A percentile compares a stretch with the other conserved stretches of the same genome.
These are phyloP conservation scores for Nerophis ophidion DNA, from an alignment of 2,113 vertebrate genomes.

Conservation along the genomic window DNA sequence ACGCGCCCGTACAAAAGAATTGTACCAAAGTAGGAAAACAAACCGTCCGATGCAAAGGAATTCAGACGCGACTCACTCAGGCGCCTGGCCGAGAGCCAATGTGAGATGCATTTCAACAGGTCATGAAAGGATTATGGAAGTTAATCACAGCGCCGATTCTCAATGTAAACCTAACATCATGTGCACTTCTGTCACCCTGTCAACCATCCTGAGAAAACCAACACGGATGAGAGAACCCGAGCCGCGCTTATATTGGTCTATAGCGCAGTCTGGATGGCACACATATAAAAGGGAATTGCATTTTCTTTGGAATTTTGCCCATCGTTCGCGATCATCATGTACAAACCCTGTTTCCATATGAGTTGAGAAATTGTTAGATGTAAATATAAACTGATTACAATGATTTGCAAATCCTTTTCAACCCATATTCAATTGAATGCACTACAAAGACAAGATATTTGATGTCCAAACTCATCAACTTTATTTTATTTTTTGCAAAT, in stretches of 20 bases:
- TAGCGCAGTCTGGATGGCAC: constrained; percentile 21
- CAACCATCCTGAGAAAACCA: constrained; percentile 23
- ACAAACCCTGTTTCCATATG: too few species aligned
- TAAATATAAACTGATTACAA: too few species aligned
- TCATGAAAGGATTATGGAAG: constrained; percentile 13
- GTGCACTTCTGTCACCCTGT: background rate
- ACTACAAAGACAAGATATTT: too few species aligned
- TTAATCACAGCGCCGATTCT: background rate
- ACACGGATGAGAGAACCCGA: constrained; percentile 13
- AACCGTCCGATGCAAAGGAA: constrained; percentile 13
- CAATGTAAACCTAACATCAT: constrained; percentile 3
- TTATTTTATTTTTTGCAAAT: too few species aligned
- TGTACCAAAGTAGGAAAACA: constrained; percentile 6
- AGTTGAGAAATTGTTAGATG: too few species aligned
- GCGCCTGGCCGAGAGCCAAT: constrained; percentile 21
- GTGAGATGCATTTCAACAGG: constrained; percentile 18
- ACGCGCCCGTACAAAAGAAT: constrained; percentile 7
- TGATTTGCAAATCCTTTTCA: too few species aligned
- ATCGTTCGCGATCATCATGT: too few species aligned
- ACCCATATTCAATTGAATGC: too few species aligned
- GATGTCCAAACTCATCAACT: too few species aligned
- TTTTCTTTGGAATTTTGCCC: too few species aligned
- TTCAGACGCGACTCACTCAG: constrained; percentile 18
- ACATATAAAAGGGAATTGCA: background rate
- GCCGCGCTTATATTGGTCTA: constrained; percentile 7